Evolutionary conservation across 2,888 invertebrate species (phyloP).

Genomic region (Dusona sp.): DNA sequence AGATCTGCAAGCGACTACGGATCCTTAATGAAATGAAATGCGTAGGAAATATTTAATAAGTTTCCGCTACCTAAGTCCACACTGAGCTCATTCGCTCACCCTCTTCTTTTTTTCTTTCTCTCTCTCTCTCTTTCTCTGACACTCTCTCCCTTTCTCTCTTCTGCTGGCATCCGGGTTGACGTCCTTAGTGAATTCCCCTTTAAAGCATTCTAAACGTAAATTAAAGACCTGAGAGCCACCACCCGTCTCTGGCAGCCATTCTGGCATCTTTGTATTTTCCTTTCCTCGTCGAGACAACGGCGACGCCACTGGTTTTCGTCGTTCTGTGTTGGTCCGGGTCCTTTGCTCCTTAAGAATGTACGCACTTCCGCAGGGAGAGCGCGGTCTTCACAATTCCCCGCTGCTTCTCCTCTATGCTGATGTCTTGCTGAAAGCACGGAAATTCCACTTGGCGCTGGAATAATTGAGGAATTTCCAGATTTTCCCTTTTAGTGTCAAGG

Average conservation of each 20-base stretch:
- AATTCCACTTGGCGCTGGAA: conserved; percentile 67
- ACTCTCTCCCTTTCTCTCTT: conserved; percentile 28
- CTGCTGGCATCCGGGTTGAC: conserved; percentile 62
- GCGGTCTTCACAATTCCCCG: conserved; percentile 52
- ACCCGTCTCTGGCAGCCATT: conserved; percentile 57
- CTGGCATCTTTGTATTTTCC: conserved; percentile 69
- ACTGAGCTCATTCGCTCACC: conserved; percentile 20
- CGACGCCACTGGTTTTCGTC: conserved; percentile 44
- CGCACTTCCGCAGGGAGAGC: conserved; percentile 70
- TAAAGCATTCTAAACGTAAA: conserved; percentile 73
- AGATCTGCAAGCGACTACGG: conserved; percentile 69
- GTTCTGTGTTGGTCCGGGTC: conserved; percentile 50
- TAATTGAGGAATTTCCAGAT: conserved; percentile 71
- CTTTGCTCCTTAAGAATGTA: conserved; percentile 73
- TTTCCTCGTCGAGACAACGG: conserved; percentile 40
- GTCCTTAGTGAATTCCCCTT: conserved; percentile 74
- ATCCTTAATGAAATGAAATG: conserved; percentile 81
- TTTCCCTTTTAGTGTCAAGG: conserved; percentile 69
- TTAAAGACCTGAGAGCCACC: conserved; percentile 72
- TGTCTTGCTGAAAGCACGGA: conserved; percentile 66
- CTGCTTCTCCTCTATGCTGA: conserved; percentile 46
- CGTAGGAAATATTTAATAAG: conserved; percentile 82
- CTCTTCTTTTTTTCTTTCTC: conserved; percentile 43
- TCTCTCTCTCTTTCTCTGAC: conserved; percentile 12
- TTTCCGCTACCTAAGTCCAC: conserved; percentile 75